These are phyloP conservation scores for Nothoprocta perdicaria DNA, from an alignment of 2,113 vertebrate genomes.

Conservation along the genomic window DNA sequence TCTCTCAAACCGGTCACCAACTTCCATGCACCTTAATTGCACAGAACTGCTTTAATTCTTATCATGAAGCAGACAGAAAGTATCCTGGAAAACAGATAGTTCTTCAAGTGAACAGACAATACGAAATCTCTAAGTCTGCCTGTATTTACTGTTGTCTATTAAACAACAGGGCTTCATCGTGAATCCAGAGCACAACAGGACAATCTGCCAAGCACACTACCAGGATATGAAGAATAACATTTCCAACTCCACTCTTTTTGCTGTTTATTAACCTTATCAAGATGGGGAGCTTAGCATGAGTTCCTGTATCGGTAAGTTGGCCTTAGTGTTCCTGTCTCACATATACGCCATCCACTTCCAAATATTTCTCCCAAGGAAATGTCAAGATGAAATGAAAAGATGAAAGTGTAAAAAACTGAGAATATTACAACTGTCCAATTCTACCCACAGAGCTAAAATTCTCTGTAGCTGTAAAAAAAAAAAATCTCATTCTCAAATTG, in stretches of 20 bases:
- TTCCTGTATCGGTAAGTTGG: background rate
- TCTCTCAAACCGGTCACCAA: background rate
- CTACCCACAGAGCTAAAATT: background rate
- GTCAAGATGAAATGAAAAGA: background rate
- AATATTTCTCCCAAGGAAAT: background rate
- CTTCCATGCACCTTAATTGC: background rate
- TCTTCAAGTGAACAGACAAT: background rate
- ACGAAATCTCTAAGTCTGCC: background rate
- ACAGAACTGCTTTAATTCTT: background rate
- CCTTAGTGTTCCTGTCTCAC: background rate
- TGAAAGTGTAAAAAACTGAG: background rate
- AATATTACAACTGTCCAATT: background rate
- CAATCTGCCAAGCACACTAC: background rate
- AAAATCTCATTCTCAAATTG: too few species aligned
- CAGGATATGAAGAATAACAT: background rate
- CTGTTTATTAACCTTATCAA: background rate
- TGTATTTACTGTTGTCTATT: background rate
- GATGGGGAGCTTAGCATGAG: background rate
- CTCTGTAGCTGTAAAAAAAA: background rate
- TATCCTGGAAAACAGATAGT: background rate
- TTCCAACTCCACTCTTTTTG: background rate
- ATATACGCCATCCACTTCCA: background rate
- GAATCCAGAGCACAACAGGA: background rate
- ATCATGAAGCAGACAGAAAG: background rate
- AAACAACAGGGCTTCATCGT: background rate